Evolutionary conservation across 2,797 vertebrate species (phyloP).

Genomic region (Periparus ater): DNA sequence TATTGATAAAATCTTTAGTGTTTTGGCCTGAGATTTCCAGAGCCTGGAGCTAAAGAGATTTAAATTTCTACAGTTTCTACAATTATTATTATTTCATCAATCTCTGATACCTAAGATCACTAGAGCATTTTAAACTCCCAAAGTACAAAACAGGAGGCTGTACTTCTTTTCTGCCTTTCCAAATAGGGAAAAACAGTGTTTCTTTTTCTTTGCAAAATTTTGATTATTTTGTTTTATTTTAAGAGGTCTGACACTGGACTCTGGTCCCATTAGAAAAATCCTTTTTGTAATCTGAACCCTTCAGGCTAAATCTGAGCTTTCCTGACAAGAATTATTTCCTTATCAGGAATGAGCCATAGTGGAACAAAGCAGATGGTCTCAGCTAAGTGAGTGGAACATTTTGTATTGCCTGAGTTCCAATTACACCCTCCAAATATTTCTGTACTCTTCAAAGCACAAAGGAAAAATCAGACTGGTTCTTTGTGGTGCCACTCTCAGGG

Average conservation of each 20-base stretch:
- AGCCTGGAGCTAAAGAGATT: not conserved
- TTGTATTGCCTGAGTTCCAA: not conserved
- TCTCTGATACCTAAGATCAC: not conserved
- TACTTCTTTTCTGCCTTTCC: not conserved
- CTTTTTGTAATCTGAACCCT: not conserved
- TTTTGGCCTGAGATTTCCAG: not conserved
- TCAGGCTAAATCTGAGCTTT: not conserved
- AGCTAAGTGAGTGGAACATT: not conserved
- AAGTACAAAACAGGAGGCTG: not conserved
- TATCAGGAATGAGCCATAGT: not conserved
- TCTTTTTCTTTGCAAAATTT: not conserved
- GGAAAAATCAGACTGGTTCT: not conserved
- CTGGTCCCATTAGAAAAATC: not conserved
- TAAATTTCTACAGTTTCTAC: not conserved
- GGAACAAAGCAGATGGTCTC: not conserved
- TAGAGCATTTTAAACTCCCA: not conserved
- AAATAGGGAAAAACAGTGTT: not conserved
- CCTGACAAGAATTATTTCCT: not conserved
- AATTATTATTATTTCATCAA: not conserved
- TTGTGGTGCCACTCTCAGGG: not conserved
- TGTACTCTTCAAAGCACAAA: not conserved
- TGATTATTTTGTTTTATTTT: not conserved
- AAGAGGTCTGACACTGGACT: not conserved
- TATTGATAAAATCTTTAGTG: not conserved
- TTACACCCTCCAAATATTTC: not conserved